A percentile compares a stretch with the other conserved stretches of the same genome.
phyloP scores from a whole-genome alignment of 2,888 invertebrate genomes.

The Ditylenchus weischeri region DNA sequence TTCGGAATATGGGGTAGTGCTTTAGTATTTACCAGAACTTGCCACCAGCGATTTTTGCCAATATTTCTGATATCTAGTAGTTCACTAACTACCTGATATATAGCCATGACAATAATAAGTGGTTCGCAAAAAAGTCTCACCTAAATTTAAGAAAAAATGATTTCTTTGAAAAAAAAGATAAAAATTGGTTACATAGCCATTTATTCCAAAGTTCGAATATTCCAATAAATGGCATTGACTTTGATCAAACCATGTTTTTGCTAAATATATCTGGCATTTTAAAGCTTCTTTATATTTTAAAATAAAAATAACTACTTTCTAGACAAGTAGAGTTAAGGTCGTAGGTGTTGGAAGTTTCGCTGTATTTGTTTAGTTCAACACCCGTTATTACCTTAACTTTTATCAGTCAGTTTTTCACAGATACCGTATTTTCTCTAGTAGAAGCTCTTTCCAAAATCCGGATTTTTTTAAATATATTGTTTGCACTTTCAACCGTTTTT shows the following conservation, averaged over 20 bases:
- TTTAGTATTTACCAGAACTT: constrained; percentile 74
- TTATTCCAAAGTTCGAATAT: constrained; percentile 16
- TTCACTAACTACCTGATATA: constrained; percentile 36
- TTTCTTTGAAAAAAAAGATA: neutral
- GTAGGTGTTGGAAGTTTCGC: no score
- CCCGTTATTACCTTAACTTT: neutral
- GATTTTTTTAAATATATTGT: no score
- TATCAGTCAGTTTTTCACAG: no score
- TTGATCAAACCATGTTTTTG: constrained; percentile 20
- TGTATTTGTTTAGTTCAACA: no score
- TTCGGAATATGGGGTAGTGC: neutral
- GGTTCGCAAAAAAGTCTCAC: constrained; percentile 45
- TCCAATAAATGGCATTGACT: constrained; percentile 23
- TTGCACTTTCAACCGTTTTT: no score
- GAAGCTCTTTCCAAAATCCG: no score
- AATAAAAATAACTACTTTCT: neutral
- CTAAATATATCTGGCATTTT: neutral
- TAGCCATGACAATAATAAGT: constrained; percentile 37
- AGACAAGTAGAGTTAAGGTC: no score
- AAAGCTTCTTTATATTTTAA: neutral
- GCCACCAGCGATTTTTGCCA: constrained; percentile 65
- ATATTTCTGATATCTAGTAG: constrained; percentile 44
- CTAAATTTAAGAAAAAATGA: constrained; percentile 22
- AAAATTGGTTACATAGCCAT: constrained; percentile 9
- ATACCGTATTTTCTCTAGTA: no score